A percentile compares a stretch with the other conserved stretches of the same genome.
Conservation (phyloP, 53 echinoderm and acorn worm species). For the Patiria pectinifera region DNA sequence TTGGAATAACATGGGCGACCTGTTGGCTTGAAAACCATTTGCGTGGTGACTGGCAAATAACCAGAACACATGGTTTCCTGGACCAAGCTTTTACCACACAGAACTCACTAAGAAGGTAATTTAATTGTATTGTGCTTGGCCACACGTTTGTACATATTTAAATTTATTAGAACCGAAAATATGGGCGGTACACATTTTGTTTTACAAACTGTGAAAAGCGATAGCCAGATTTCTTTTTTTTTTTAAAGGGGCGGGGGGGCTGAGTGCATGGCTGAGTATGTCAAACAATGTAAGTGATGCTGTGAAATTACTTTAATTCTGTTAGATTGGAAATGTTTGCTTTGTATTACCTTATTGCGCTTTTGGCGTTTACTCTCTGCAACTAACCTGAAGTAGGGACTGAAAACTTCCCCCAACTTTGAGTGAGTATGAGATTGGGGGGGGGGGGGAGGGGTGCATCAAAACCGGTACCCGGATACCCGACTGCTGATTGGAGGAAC, state of each 20-base stretch:
- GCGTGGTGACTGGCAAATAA: background rate
- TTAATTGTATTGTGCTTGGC: background rate
- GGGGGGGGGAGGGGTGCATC: too few relatives aligned
- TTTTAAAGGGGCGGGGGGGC: background rate
- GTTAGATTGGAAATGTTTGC: too few relatives aligned
- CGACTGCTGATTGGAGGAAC: too few relatives aligned
- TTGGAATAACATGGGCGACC: constrained; percentile 1
- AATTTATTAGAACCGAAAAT: background rate
- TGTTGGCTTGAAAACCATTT: background rate
- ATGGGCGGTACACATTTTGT: background rate
- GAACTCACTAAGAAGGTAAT: background rate
- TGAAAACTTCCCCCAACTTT: too few relatives aligned
- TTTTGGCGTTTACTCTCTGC: too few relatives aligned
- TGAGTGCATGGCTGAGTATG: too few relatives aligned
- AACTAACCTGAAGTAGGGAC: too few relatives aligned
- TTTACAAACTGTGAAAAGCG: background rate
- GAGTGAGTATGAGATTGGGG: too few relatives aligned
- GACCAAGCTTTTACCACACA: background rate
- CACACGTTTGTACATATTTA: background rate
- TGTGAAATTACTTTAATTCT: too few relatives aligned
- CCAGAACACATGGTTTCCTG: background rate
- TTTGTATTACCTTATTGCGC: too few relatives aligned
- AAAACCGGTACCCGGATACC: too few relatives aligned
- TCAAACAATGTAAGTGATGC: too few relatives aligned
- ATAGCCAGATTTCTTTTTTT: background rate